These are phyloP conservation scores for Poecile montanus DNA, from an alignment of 2,797 vertebrate species.

Conservation along the genomic window DNA sequence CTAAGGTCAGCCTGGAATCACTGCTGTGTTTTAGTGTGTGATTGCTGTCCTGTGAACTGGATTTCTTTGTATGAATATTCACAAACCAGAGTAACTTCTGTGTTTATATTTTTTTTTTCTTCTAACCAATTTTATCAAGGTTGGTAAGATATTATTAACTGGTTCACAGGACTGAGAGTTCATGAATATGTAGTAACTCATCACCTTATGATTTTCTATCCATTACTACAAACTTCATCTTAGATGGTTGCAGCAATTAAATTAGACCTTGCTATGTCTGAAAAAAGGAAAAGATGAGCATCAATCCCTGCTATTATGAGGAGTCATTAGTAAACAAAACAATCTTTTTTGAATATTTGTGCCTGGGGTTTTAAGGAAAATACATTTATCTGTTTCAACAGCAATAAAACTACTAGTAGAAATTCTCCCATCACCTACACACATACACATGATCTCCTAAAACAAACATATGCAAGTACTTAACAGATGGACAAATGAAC, in stretches of 20 bases:
- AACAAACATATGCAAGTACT: conserved; percentile 57
- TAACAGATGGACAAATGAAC: conserved; percentile 74
- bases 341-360: conserved; percentile 64
- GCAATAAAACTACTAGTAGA: conserved; percentile 67
- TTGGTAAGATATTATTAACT: conserved; percentile 27
- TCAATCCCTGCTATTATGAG: conserved; percentile 48
- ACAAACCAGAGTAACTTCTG: neutral
- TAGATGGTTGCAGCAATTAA: conserved; percentile 64
- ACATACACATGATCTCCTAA: neutral
- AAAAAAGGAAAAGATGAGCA: neutral
- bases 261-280: conserved; percentile 52
- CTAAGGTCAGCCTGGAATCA: neutral
- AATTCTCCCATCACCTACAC: conserved; percentile 49
- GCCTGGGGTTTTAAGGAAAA: conserved; percentile 66
- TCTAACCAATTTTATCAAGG: conserved; percentile 31
- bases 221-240: conserved; percentile 52
- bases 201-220: conserved; percentile 60
- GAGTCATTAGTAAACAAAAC: conserved; percentile 68
- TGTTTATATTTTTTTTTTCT: conserved; percentile 6
- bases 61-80: conserved; percentile 3
- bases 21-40: neutral
- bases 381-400: conserved; percentile 66
- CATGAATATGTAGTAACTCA: conserved; percentile 49
- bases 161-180: conserved; percentile 48
- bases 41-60: neutral